Percentiles rank a stretch among this genome's conserved stretches.
Evolutionary conservation across 2,113 vertebrate species (phyloP).

Genomic region (Ameiurus melas): DNA sequence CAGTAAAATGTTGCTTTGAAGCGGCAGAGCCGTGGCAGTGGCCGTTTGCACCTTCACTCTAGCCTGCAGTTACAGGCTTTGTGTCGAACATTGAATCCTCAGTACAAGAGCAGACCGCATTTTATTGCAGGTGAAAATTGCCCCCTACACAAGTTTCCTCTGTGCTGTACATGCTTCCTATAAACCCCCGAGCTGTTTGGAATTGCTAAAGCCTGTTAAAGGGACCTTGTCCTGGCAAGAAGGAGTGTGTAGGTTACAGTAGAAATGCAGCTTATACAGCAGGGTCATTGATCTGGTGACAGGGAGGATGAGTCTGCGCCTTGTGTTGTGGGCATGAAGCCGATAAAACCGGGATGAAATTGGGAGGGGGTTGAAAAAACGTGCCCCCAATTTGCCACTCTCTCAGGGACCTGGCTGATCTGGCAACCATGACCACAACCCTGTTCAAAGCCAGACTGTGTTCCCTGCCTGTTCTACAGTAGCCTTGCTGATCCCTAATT

Average conservation of each 20-base stretch:
- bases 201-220: conserved; percentile 21
- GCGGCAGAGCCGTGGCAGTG: not conserved
- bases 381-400: conserved; percentile 26
- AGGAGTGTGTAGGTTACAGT: conserved; percentile 23
- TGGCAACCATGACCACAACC: conserved; percentile 29
- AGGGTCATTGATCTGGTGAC: conserved; percentile 24
- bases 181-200: conserved; percentile 14
- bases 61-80: not conserved
- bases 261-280: conserved; percentile 21
- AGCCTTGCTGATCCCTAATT: conserved; percentile 32
- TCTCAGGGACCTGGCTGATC: conserved; percentile 29
- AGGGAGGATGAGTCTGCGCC: conserved; percentile 5
- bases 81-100: conserved; percentile 3
- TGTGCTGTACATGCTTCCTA: conserved; percentile 5
- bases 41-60: not conserved
- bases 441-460: conserved; percentile 17
- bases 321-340: conserved; percentile 5
- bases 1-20: not conserved
- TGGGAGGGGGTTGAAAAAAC: not conserved
- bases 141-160: conserved; percentile 1
- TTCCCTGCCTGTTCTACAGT: conserved; percentile 34
- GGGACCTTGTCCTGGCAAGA: conserved; percentile 21
- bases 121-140: conserved; percentile 1
- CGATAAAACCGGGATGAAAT: not conserved
- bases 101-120: not conserved